Base-by-base conservation (phyloP, 2,797 vertebrate genomes). In the Harpagifer antarcticus region DNA sequence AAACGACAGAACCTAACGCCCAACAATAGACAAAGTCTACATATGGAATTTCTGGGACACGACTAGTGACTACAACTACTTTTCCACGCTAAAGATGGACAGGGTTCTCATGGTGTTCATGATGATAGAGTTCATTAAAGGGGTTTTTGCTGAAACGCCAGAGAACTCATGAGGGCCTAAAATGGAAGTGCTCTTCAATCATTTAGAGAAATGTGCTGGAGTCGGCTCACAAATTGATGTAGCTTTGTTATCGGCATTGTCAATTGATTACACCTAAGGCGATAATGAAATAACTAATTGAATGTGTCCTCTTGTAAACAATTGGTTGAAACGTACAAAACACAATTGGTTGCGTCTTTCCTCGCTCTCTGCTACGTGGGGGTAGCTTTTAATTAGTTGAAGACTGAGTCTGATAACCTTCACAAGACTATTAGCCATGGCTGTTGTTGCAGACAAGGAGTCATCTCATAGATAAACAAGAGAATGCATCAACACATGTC, bases 261-360 rank as follows among this genome's bases (percentile, higher is more conserved):
- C 91, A 84, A 95, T 93, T 94, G 93, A 94, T 94, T 89, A 81
- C 79, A 90, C 91, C 84, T 80, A 42, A 73, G 89, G 89, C 86
- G 74, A 91, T 91, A 92, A 92, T 94, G 91, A 93, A 92, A 94
- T 93, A 92, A 93, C 91, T 92, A 91, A 94, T 91, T 93, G 88
- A 93, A 94, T 86, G 89, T 91, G 92, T 93, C 89, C 89, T 85
- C 87, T 90, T 85, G 86, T 92, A 92, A 93, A 93, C 88, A 90
- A 87, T 95, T 93, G 90, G 89, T 91, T 91, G 87, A 89, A 93
- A 94, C 71, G 61, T 63, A 77, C 86, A 83, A 88, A 89, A 89
- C 82, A 85, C 84, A 89, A 76, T 81, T 67, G 64, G 68, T 69
- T 49, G 16, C 45, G 55, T 60, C 67, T 61, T 50, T 68, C 68